Conservation (phyloP, 2,888 invertebrate genomes). For the Chrysopilus asiliformis region DNA sequence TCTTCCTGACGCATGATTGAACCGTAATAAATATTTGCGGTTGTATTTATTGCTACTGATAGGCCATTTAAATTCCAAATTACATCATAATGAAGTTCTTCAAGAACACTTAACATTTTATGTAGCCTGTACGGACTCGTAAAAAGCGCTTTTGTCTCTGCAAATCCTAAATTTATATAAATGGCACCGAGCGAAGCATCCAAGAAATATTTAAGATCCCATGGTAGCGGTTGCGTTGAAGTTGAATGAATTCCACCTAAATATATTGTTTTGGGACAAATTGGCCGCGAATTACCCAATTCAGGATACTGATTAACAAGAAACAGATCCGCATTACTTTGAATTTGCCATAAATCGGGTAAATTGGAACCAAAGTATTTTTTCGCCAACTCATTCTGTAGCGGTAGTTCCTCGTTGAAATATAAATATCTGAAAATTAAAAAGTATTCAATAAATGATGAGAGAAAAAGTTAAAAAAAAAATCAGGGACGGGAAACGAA, state of each 20-base stretch:
- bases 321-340: conserved; percentile 20
- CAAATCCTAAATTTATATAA: conserved; percentile 19
- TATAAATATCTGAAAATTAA: conserved; percentile 18
- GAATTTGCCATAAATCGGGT: conserved; percentile 20
- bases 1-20: conserved; percentile 18
- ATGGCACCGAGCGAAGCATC: conserved; percentile 13
- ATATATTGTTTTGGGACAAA: conserved; percentile 19
- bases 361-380: conserved; percentile 17
- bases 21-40: conserved; percentile 16
- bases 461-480: too few species aligned
- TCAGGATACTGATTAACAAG: conserved; percentile 20
- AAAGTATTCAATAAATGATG: neutral
- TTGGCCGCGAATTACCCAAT: conserved; percentile 19
- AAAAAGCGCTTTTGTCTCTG: conserved; percentile 14
- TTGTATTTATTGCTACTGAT: conserved; percentile 16
- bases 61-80: conserved; percentile 19
- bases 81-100: conserved; percentile 17
- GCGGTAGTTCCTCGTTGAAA: conserved; percentile 19
- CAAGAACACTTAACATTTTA: conserved; percentile 18
- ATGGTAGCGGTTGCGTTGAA: conserved; percentile 14
- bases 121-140: conserved; percentile 15
- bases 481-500: too few species aligned
- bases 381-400: conserved; percentile 20
- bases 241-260: conserved; percentile 21
- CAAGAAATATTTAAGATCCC: conserved; percentile 17